phyloP scores from a whole-genome alignment of 2,797 vertebrate genomes.

The Mus spretus region DNA sequence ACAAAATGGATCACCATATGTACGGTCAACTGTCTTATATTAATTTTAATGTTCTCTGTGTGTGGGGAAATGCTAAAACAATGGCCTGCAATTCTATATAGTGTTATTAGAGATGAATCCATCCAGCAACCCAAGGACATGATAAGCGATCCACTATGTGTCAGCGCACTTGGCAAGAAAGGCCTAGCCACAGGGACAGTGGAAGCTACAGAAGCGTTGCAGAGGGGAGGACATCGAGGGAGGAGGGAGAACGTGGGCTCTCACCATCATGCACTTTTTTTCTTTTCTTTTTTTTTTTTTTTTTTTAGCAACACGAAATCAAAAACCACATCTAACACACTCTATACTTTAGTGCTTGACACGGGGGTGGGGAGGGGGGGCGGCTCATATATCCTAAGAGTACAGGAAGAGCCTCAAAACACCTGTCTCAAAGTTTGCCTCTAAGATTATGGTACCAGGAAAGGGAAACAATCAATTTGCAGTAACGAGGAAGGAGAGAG shows the following conservation, averaged over 20 bases:
- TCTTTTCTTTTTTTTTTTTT: conserved; percentile 24
- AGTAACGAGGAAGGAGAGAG: conserved; percentile 90
- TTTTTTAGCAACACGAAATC: conserved; percentile 95
- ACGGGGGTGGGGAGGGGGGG: conserved; percentile 84
- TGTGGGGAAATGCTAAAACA: conserved; percentile 96
- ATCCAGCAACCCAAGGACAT: conserved; percentile 94
- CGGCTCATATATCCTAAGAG: conserved; percentile 93
- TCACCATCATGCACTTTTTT: conserved; percentile 96
- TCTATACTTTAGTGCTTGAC: conserved; percentile 95
- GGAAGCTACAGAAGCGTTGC: conserved; percentile 95
- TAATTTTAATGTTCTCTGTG: conserved; percentile 89
- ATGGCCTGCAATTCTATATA: conserved; percentile 92
- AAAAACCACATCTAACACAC: conserved; percentile 93
- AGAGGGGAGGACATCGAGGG: conserved; percentile 90
- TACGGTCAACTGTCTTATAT: conserved; percentile 92
- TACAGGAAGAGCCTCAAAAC: conserved; percentile 92
- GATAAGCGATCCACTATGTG: conserved; percentile 94
- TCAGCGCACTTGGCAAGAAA: conserved; percentile 91
- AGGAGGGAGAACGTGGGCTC: conserved; percentile 94
- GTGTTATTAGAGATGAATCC: conserved; percentile 94
- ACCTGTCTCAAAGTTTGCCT: conserved; percentile 92
- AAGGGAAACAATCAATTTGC: conserved; percentile 90
- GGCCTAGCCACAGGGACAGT: conserved; percentile 93
- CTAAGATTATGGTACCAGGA: conserved; percentile 92
- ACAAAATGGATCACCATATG: conserved; percentile 97